Base-by-base conservation (phyloP, 2,888 invertebrate genomes). In the Thumatha senex region DNA sequence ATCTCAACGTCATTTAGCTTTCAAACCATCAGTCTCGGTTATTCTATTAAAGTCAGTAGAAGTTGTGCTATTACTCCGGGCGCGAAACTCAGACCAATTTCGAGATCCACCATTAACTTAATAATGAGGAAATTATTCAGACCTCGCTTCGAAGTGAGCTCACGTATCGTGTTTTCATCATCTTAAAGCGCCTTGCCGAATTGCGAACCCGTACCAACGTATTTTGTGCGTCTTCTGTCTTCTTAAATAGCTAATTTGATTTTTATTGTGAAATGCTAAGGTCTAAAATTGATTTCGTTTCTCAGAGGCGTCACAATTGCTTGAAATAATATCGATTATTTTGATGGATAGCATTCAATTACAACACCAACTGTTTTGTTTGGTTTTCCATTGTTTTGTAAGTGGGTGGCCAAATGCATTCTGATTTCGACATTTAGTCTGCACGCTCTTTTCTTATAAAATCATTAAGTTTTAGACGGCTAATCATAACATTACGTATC, bases 71-170 rank as follows among this genome's bases (percentile, higher is more conserved):
- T 82, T 79, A 80, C 65, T 43, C 57, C 46, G 66, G 72, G 76
- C 70, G 78, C 74, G 74, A 80, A 80, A 79, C 76, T 71, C 62
- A 54, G 63, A 68, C 72, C 79, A 83, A 83, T 84, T 82, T 74
- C 65, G 61, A 74, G 73, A 77, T 72, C 67, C 66, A 61, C 78
- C 68, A 84, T 86, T 84, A 86, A 74, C 59, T 68, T 63, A 56
- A 75, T 85, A 82, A 85, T 84, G 78, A 83, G 77, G 61, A 70
- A 79, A 85, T 84, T 82, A 82, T 83, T 74, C 77, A 74, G 68
- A 56, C 61, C 68, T 69, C 67, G 63, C 65, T 63, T 70, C 58
- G 57, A 46, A 62, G 51, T 58, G 49, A 54, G 56, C 56, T 60
- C 83, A 79, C 78, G 80, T 80, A 75, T 76, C 70, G 65, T 66